phyloP scores from a whole-genome alignment of 2,888 invertebrate species.

The Bhutanitis thaidina region DNA sequence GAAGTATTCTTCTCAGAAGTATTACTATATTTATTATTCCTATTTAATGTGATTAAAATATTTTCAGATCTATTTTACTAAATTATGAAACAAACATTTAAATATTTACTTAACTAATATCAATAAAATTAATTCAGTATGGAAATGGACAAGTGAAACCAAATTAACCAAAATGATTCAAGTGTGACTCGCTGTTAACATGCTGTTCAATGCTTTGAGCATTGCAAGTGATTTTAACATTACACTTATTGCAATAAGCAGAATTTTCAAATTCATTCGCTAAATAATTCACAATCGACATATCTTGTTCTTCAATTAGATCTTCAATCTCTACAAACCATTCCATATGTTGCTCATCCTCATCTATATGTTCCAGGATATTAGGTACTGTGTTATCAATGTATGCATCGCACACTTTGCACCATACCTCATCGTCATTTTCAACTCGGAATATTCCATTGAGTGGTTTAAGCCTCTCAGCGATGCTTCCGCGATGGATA shows the following conservation, averaged over 20 bases:
- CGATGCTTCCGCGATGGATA: conserved; percentile 44
- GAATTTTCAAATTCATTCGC: conserved; percentile 44
- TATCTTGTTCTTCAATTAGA: conserved; percentile 44
- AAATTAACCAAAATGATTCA: conserved; percentile 39
- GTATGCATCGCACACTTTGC: conserved; percentile 50
- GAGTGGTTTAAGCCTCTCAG: conserved; percentile 46
- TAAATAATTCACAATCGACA: conserved; percentile 42
- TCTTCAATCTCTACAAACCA: conserved; percentile 57
- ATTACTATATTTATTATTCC: no score
- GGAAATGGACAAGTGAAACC: not conserved
- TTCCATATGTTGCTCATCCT: conserved; percentile 44
- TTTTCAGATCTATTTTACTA: not conserved
- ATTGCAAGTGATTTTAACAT: conserved; percentile 43
- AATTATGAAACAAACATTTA: not conserved
- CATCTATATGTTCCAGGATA: conserved; percentile 48
- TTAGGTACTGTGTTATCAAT: conserved; percentile 41
- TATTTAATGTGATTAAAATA: not conserved
- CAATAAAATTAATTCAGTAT: not conserved
- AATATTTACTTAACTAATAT: not conserved
- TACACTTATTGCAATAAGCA: conserved; percentile 52
- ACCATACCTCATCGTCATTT: conserved; percentile 48
- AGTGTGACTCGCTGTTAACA: conserved; percentile 46
- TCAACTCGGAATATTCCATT: conserved; percentile 49
- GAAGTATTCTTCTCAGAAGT: no score
- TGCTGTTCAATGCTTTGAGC: conserved; percentile 42